Percentiles rank a stretch among this genome's conserved stretches.
phyloP scores from a whole-genome alignment of 2,113 vertebrate genomes.

The Ariopsis seemanni region DNA sequence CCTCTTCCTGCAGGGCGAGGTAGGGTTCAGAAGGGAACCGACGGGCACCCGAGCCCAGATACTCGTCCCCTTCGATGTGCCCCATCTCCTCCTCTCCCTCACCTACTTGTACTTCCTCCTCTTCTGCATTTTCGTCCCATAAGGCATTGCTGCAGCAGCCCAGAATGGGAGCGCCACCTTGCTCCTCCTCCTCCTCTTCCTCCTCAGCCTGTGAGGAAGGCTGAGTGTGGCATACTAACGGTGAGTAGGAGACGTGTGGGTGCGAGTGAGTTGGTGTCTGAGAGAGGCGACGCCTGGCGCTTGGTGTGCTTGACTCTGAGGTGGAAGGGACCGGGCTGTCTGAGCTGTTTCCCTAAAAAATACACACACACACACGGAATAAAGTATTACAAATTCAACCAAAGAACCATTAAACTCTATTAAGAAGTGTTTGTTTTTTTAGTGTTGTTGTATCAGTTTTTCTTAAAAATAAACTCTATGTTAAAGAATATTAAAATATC shows the following conservation, averaged over 20 bases:
- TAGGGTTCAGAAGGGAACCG: constrained; percentile 95
- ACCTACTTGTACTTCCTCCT: constrained; percentile 41
- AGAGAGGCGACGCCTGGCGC: constrained; percentile 83
- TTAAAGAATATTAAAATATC: too few species aligned
- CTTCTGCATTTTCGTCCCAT: constrained; percentile 47
- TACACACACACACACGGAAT: background rate
- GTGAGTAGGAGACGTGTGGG: constrained; percentile 91
- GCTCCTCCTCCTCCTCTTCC: constrained; percentile 58
- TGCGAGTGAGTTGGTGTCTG: constrained; percentile 86
- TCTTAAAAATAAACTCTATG: too few species aligned
- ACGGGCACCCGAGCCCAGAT: constrained; percentile 77
- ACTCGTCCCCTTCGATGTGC: constrained; percentile 41
- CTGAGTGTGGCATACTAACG: constrained; percentile 82
- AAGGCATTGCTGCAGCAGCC: constrained; percentile 56
- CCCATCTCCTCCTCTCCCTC: constrained; percentile 66
- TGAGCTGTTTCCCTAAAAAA: constrained; percentile 85
- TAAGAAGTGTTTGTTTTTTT: background rate
- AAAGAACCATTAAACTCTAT: background rate
- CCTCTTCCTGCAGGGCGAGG: constrained; percentile 88
- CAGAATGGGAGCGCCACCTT: constrained; percentile 67
- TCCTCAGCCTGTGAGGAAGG: constrained; percentile 70
- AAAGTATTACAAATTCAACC: background rate
- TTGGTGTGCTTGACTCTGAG: constrained; percentile 96
- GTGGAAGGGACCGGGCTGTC: constrained; percentile 94
- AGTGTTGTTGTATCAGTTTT: background rate